Conservation (phyloP, 2,888 invertebrate species). For the Melikaiella ostensackeni region DNA sequence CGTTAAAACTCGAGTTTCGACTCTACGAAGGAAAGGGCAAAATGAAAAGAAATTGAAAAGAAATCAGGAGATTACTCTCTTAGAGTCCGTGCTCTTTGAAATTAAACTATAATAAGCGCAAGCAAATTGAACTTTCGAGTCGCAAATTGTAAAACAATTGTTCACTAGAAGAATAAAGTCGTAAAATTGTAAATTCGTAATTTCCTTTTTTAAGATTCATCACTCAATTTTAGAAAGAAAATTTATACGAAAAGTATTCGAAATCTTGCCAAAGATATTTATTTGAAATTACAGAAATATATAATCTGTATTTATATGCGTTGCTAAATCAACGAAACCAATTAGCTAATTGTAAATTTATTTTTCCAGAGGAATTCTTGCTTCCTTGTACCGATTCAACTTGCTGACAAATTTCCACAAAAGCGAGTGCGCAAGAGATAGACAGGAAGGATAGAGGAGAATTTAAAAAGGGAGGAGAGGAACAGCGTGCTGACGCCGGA, state of each 20-base stretch:
- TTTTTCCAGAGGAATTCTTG: not conserved
- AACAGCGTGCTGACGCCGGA: conserved; percentile 59
- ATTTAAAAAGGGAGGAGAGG: conserved; percentile 40
- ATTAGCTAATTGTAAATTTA: too few relatives aligned
- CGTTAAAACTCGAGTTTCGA: conserved; percentile 63
- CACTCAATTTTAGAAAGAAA: too few relatives aligned
- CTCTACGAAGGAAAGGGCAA: conserved; percentile 15
- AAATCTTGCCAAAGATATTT: too few relatives aligned
- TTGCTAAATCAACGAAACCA: too few relatives aligned
- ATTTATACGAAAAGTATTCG: too few relatives aligned
- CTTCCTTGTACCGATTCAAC: not conserved
- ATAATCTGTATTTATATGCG: too few relatives aligned
- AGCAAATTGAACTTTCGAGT: conserved; percentile 17
- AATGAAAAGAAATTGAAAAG: conserved; percentile 30
- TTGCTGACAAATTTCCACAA: conserved; percentile 24
- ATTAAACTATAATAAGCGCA: conserved; percentile 24
- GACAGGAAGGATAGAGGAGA: conserved; percentile 39
- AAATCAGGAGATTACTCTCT: conserved; percentile 22
- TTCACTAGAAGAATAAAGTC: too few relatives aligned
- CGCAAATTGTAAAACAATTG: conserved; percentile 28
- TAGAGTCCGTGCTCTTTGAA: conserved; percentile 24
- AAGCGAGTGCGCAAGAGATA: conserved; percentile 39
- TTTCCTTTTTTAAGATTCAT: too few relatives aligned
- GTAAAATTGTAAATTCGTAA: too few relatives aligned
- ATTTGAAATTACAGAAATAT: too few relatives aligned